Base-by-base conservation (phyloP, 1,140 invertebrate genomes). In the Oreohelix idahoensis region DNA sequence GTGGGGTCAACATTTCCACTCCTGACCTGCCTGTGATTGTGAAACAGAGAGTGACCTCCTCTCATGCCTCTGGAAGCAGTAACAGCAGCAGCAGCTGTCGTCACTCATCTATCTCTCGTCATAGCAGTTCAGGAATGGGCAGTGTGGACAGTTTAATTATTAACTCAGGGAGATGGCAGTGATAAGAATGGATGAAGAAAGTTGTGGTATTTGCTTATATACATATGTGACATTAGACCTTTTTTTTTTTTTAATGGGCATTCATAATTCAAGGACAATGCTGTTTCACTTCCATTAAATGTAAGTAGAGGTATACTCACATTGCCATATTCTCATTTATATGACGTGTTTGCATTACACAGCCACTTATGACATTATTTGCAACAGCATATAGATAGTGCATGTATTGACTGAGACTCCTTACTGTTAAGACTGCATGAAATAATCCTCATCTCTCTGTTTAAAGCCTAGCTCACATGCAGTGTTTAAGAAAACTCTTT, bases 21-120 rank as follows among this genome's bases (percentile, higher is more conserved):
- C 97, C 97, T 17, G 95, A 95, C 87, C 96, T 97, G 92, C 97
- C 96, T 63, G 94, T 95, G 42, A 93, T 98, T 80, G 94, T 97
- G 92, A 96, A 96, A 89, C 95, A 97, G 77, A 95, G 97, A 74
- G 86, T 86, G 35, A 83, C 85, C 15, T 49, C 84, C n/a, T 26
- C 29, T 51, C 42, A 36, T 51, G 75, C 42, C n/a, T 77, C 51
- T 10, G 32, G 11, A 49, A 69, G 38, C 58, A 32, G 20, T n/a
- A 66, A 66, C 29, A 51, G 53, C 13, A 53, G 36, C 15, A n/a
- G 36, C 36, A n/a, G 69, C 38, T 32, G 39, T 26, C 29, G 23
- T 4, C 15, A 74, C 32, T 11, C 13, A 17, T 4, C 51, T 1
- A 13, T 58, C 20, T 26, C 35, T 15, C 36, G 29, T 26, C 78